phyloP scores from a whole-genome alignment of 2,888 invertebrate genomes.

The Tetramorium bicarinatum region DNA sequence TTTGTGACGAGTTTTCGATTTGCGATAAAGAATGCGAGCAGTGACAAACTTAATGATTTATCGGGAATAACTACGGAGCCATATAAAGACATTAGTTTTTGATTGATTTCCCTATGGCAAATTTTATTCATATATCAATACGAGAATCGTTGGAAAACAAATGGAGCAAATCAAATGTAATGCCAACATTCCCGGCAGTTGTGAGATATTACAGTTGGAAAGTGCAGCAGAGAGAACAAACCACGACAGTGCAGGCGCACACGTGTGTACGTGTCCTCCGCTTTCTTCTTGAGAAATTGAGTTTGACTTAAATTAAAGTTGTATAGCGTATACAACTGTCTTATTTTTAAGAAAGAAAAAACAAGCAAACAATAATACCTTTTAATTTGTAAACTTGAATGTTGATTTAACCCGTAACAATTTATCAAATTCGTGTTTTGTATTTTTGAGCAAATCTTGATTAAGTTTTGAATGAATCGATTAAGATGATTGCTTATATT shows the following conservation, averaged over 20 bases:
- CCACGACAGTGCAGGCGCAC: constrained; percentile 15
- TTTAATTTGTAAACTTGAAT: not conserved
- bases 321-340: not conserved
- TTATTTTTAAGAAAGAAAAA: not conserved
- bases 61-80: not conserved
- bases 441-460: not conserved
- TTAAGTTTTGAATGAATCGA: not conserved
- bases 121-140: constrained; percentile 43
- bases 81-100: constrained; percentile 9
- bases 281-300: constrained; percentile 9
- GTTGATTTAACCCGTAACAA: not conserved
- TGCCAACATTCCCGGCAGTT: constrained; percentile 32
- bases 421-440: not conserved
- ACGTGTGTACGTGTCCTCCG: not conserved
- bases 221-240: constrained; percentile 28
- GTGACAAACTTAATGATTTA: constrained; percentile 10
- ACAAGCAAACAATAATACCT: not conserved
- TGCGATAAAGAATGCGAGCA: not conserved
- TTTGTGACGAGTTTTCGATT: not conserved
- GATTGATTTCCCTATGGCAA: constrained; percentile 11
- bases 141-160: constrained; percentile 26
- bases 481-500: not conserved
- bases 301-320: constrained; percentile 11
- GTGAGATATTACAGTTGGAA: constrained; percentile 47
- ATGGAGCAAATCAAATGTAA: constrained; percentile 33